Evolutionary conservation across 2,888 invertebrate species (phyloP), one percentile per base, ranked within the genome.

Genomic region (Microplitis deprimator): DNA sequence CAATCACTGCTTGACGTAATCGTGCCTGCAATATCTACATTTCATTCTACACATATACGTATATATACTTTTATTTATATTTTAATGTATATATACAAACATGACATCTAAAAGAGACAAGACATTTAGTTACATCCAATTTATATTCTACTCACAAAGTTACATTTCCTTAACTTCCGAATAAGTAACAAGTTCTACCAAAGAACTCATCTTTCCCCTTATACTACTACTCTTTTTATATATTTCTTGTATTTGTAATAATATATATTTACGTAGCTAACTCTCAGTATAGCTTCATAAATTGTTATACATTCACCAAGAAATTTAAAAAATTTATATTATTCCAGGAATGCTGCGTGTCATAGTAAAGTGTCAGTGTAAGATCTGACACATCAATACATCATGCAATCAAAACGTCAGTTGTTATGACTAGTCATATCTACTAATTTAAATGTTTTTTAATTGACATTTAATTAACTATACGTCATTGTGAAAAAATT

Each of bases 1-100:
- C 80, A 80, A 84, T 84, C 79, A 61, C 67, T 29, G 60, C 70
- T 76, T 84, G 82, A 84, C 81, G 81, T 84, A 81, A 84, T 76
- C 78, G 61, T 61, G 68, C 50, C 80, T 79, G 81, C 77, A 72
- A 38, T 68, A 8, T 79, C 81, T 83, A 82, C 8, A 50, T 50
- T 50, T 4, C 13, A 3, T 50, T 50, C 4, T 50, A 10, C 29
- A 29, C 29, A 29, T 29, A 29, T 29, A 29, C 29, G 29, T 29
- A 29, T 29, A 29, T 29, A 29, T 29, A 29, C 29, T 29, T 29
- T 29, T 29, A 29, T 29, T 29, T 29, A 29, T 29, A 29, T 29
- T 29, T 29, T 29, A 29, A 29, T 29, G 3, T 29, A 3, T 29
- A 29, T 29, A 29, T 29, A 29, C 29, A 29, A 4, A 29, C 29